A percentile compares a stretch with the other conserved stretches of the same genome.
phyloP scores from a whole-genome alignment of 2,797 vertebrate genomes.

The Gephyroberyx darwinii region DNA sequence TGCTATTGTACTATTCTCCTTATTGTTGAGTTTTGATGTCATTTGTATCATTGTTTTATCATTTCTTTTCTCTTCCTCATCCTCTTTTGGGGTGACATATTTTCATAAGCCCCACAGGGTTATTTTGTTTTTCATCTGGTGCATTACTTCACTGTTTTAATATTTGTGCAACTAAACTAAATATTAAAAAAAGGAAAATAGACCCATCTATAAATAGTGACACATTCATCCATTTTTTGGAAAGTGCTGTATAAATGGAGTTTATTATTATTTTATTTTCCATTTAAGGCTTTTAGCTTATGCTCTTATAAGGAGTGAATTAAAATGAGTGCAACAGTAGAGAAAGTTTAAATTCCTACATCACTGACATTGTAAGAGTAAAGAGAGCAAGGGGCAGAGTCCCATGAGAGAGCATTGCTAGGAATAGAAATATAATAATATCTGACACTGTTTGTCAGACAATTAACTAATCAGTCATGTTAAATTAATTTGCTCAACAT shows the following conservation, averaged over 20 bases:
- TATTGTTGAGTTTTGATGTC: neutral
- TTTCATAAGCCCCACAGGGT: neutral
- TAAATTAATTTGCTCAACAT: constrained; percentile 51
- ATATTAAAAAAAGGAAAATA: neutral
- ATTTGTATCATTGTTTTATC: neutral
- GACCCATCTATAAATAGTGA: neutral
- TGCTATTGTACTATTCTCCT: neutral
- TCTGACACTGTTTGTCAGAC: constrained; percentile 26
- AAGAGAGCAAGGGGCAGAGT: neutral
- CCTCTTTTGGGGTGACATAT: neutral
- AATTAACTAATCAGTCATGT: constrained; percentile 44
- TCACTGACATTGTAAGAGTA: neutral
- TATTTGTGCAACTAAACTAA: neutral
- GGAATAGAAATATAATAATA: neutral
- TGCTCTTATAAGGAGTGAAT: too few species aligned
- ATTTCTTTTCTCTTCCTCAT: neutral
- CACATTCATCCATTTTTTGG: neutral
- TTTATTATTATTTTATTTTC: neutral
- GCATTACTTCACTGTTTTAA: neutral
- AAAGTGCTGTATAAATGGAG: too few species aligned
- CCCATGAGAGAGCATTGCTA: constrained; percentile 1
- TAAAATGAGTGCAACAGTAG: neutral
- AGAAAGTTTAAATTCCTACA: neutral
- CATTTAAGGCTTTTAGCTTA: neutral
- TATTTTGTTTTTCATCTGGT: neutral